Conservation (phyloP, 1,140 invertebrate species). For the Lepeophtheirus salmonis region DNA sequence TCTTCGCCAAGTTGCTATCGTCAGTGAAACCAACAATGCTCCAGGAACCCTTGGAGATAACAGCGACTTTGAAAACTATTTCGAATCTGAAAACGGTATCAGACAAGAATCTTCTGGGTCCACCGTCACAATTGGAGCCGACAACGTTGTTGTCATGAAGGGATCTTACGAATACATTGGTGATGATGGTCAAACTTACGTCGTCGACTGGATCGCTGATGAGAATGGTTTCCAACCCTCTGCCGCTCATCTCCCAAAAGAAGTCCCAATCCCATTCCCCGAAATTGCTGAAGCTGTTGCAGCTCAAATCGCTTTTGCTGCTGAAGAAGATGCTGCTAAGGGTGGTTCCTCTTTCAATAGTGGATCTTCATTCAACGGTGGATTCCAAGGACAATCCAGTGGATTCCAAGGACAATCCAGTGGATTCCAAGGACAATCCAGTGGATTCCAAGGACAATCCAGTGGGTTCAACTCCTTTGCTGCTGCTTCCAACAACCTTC, state of each 20-base stretch:
- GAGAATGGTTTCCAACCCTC: conserved; percentile 38
- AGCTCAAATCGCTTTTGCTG: conserved; percentile 15
- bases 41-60: not conserved
- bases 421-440: too few species aligned
- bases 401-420: too few species aligned
- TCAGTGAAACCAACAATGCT: not conserved
- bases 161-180: conserved; percentile 13
- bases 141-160: not conserved
- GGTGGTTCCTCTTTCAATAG: not conserved
- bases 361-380: conserved; percentile 43
- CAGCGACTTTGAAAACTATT: conserved; percentile 3
- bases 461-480: too few species aligned
- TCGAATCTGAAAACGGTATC: conserved; percentile 16
- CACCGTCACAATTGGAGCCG: not conserved
- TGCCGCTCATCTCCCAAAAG: conserved; percentile 27
- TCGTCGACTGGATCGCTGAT: conserved; percentile 41
- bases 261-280: conserved; percentile 4
- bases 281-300: conserved; percentile 16
- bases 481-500: not conserved
- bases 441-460: too few species aligned
- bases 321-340: conserved; percentile 3
- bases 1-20: not conserved
- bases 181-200: conserved; percentile 31
- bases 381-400: conserved; percentile 36
- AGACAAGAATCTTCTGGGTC: conserved; percentile 11